These are phyloP conservation scores for Tenrec ecaudatus DNA, from an alignment of 2,113 vertebrate species.

Conservation along the genomic window DNA sequence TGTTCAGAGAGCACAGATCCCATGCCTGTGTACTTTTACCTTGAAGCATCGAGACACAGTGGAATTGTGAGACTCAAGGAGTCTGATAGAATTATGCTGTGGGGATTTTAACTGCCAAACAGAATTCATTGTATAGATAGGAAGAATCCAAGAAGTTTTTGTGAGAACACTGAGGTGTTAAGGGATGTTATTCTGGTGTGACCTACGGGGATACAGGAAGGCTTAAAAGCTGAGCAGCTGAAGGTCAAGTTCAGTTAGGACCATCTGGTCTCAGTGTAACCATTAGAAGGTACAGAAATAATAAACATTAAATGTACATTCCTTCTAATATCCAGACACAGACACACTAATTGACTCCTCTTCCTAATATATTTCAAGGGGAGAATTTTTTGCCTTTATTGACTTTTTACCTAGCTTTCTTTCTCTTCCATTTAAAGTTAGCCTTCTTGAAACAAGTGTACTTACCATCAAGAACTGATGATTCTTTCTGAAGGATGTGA, in stretches of 20 bases:
- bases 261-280: neutral
- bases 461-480: neutral
- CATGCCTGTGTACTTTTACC: neutral
- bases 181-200: neutral
- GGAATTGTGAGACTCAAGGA: accelerated
- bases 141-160: neutral
- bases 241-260: neutral
- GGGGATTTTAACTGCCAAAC: neutral
- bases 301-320: accelerated
- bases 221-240: neutral
- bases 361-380: neutral
- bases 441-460: neutral
- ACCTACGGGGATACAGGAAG: neutral
- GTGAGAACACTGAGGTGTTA: neutral
- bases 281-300: neutral
- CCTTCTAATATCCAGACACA: neutral
- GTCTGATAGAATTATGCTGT: neutral
- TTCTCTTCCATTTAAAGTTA: neutral
- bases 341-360: neutral
- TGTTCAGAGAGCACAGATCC: neutral
- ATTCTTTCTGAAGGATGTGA: neutral
- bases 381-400: neutral
- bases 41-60: accelerated
- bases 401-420: neutral
- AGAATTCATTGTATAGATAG: neutral